Base-by-base conservation (phyloP, 2,113 vertebrate species). In the Polyodon spathula region DNA sequence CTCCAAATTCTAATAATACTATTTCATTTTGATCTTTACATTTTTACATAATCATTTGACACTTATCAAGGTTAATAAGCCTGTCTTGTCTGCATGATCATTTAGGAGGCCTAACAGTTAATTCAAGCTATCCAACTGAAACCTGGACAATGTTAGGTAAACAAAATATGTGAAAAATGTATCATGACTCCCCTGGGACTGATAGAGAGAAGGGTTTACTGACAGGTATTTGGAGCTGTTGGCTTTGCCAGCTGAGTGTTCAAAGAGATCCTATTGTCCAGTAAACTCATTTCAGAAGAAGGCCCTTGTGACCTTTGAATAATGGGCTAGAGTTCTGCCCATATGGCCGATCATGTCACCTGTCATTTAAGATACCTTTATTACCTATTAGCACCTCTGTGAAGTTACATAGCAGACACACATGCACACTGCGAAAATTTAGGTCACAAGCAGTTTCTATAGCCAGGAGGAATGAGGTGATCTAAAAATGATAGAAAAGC, bases 391-490 rank as follows among this genome's bases (percentile, higher is more conserved):
- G 27, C 6, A 27, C 38, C n/a, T 40, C 8, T 17, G 12, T 43
- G 9, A 58, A 3, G 37, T 2, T 12, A 11, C 8, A 37, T 11
- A 9, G 2, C 11, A 39, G 37, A 39, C 37, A 56, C 37, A 1
- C 48, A 51, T 14, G 6, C 8, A 1, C 6, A 39, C 56, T 42
- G 40, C n/a, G n/a, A 43, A 43, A 58, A 17, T 10, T 9, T 9
- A 9, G 40, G 40, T 16, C 40, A 12, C 4, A 40, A 10, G 12
- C 37, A 54, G 7, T 5, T 54, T 2, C 9, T 38, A 61, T 27
- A 62, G 39, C 44, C 40, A 62, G 59, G 44, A 17, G 50, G 7
- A 12, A 55, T 67, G 62, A 69, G 60, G 56, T n/a, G 15, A 50
- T 50, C 5, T 6, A 12, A 14, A 3, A 50, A 50, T 63, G 41